These are phyloP conservation scores for Ichneumoninae sp. DNA, from an alignment of 2,888 invertebrate species.

Conservation along the genomic window DNA sequence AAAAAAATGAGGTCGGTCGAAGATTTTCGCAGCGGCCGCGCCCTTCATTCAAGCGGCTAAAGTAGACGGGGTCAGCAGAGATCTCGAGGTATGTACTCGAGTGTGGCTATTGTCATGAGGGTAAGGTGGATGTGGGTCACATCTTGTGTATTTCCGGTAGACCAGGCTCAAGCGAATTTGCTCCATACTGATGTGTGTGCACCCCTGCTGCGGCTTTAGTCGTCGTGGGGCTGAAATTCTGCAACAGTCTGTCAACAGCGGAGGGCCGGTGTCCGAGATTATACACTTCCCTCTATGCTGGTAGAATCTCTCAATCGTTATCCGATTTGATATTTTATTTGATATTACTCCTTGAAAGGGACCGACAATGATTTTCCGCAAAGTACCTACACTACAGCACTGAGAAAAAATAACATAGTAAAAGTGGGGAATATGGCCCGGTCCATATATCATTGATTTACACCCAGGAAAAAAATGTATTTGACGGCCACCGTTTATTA, in stretches of 20 bases:
- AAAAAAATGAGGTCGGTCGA: conserved; percentile 63
- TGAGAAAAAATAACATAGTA: too few species aligned
- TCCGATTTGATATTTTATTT: conserved; percentile 35
- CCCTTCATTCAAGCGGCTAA: conserved; percentile 56
- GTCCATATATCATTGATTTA: too few species aligned
- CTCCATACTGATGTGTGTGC: conserved; percentile 47
- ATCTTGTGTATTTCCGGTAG: conserved; percentile 74
- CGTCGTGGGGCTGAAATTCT: conserved; percentile 39
- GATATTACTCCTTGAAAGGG: conserved; percentile 31
- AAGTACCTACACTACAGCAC: not conserved
- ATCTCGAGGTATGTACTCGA: conserved; percentile 71
- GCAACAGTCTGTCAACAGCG: conserved; percentile 54
- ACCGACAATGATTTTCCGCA: conserved; percentile 1
- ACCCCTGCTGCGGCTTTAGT: conserved; percentile 45
- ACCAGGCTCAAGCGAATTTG: conserved; percentile 58
- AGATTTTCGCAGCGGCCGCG: conserved; percentile 56
- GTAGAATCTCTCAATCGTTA: conserved; percentile 25
- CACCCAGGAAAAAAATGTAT: too few species aligned
- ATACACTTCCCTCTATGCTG: not conserved
- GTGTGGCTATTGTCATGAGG: conserved; percentile 76
- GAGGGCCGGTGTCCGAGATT: conserved; percentile 19
- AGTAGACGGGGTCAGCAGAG: conserved; percentile 44
- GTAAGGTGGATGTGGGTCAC: conserved; percentile 75
- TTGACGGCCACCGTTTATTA: too few species aligned
- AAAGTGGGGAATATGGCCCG: too few species aligned